These are phyloP conservation scores for Melanotus villosus DNA, from an alignment of 2,888 invertebrate species.

Conservation along the genomic window DNA sequence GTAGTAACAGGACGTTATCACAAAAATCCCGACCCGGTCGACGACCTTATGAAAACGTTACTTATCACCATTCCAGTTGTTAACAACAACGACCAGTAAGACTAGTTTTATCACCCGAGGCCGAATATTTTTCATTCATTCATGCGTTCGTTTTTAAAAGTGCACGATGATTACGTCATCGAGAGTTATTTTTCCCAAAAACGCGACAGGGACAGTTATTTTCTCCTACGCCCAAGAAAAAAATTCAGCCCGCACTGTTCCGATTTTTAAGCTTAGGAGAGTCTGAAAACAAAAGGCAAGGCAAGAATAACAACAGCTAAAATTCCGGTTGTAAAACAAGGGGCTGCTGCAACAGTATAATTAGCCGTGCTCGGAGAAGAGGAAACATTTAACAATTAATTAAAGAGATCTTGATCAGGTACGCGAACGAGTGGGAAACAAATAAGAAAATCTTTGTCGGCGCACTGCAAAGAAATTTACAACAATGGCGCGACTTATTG, in stretches of 20 bases:
- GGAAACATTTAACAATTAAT: slow-evolving; percentile 27
- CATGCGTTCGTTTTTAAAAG: background rate
- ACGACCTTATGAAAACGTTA: slow-evolving; percentile 33
- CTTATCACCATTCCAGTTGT: slow-evolving; percentile 38
- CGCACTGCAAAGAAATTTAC: slow-evolving; percentile 28
- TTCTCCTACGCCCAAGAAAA: background rate
- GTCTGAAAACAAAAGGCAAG: background rate
- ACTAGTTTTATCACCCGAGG: slow-evolving; percentile 26
- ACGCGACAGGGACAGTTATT: too few relatives aligned
- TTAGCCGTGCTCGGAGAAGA: slow-evolving; percentile 6
- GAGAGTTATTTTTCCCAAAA: background rate
- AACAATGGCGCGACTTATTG: slow-evolving; percentile 34
- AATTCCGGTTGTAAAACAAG: slow-evolving; percentile 2
- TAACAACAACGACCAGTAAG: slow-evolving; percentile 32
- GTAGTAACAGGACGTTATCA: slow-evolving; percentile 1
- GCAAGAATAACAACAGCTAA: background rate
- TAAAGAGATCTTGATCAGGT: slow-evolving; percentile 28
- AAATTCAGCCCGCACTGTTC: background rate
- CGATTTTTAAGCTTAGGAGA: too few relatives aligned
- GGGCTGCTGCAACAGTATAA: slow-evolving; percentile 8
- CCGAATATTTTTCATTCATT: slow-evolving; percentile 37
- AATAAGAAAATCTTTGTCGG: slow-evolving; percentile 39
- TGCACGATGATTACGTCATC: background rate
- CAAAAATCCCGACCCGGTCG: slow-evolving; percentile 35
- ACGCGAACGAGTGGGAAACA: slow-evolving; percentile 20